These are phyloP conservation scores for Sarcophaga variegata DNA, from an alignment of 2,888 invertebrate genomes.

Conservation along the genomic window DNA sequence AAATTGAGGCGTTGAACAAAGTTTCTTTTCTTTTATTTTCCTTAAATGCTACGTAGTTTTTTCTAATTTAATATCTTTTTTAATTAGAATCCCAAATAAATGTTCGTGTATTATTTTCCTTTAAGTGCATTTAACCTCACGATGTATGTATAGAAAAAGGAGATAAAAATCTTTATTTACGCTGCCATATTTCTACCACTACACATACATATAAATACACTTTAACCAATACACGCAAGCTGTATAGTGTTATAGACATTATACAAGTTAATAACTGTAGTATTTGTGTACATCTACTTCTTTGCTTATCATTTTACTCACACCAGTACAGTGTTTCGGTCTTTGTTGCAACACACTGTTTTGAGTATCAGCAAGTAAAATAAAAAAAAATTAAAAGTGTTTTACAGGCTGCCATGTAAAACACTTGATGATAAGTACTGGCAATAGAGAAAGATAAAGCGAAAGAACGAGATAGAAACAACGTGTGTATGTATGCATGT, in stretches of 20 bases:
- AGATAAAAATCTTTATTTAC: background rate
- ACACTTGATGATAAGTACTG: conserved; percentile 35
- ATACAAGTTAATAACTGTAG: conserved; percentile 26
- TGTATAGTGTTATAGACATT: conserved; percentile 7
- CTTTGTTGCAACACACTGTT: background rate
- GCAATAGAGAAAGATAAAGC: background rate
- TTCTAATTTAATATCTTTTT: no score
- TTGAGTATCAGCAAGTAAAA: conserved; percentile 9
- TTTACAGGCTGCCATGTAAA: conserved; percentile 38
- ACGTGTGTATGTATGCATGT: background rate
- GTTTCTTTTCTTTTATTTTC: no score
- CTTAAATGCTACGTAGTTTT: no score
- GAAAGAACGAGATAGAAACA: no score
- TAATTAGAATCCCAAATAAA: no score
- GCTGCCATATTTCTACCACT: background rate
- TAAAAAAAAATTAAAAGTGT: conserved; percentile 9
- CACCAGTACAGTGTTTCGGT: background rate
- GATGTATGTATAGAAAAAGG: background rate
- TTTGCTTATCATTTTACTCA: conserved; percentile 4
- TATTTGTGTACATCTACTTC: conserved; percentile 10
- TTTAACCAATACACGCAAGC: background rate
- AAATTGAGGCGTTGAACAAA: no score
- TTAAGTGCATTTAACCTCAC: no score
- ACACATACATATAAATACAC: background rate
- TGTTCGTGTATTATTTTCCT: no score